Percentiles rank a stretch among this genome's conserved stretches.
Conservation (phyloP, 2,797 vertebrate species). For the Enteromius trimaculatus region DNA sequence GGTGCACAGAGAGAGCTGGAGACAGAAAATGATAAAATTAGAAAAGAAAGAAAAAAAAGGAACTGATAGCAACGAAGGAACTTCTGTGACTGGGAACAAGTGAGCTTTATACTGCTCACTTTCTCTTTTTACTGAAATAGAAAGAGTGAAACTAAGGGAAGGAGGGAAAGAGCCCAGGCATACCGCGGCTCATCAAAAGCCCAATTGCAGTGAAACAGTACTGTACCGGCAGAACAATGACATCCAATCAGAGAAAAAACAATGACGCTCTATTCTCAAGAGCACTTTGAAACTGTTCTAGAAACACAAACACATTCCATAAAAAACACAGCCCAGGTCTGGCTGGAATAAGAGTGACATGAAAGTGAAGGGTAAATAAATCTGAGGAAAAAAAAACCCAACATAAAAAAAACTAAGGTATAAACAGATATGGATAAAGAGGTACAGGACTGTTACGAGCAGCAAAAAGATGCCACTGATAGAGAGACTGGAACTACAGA, state of each 20-base stretch:
- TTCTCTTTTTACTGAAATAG: neutral
- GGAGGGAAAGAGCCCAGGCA: constrained; percentile 3
- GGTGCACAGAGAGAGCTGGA: neutral
- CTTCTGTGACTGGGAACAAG: neutral
- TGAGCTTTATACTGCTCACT: constrained; percentile 8
- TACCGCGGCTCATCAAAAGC: constrained; percentile 34
- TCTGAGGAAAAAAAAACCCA: neutral
- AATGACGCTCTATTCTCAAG: constrained; percentile 33
- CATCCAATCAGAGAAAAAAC: constrained; percentile 48
- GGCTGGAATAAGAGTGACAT: constrained; percentile 14
- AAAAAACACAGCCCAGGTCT: constrained; percentile 5
- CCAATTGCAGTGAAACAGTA: constrained; percentile 27
- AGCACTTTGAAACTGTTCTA: constrained; percentile 35
- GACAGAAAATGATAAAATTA: neutral
- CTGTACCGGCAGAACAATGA: constrained; percentile 46
- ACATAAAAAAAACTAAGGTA: neutral
- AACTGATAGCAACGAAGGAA: neutral
- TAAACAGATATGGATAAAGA: neutral
- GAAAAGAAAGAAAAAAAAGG: neutral
- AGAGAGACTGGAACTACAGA: neutral
- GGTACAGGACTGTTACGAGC: constrained; percentile 1
- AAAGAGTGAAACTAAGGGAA: neutral
- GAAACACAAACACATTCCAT: constrained; percentile 25
- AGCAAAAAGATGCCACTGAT: constrained; percentile 12
- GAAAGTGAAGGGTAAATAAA: neutral